Evolutionary conservation across 2,888 invertebrate genomes (phyloP), one percentile per base, ranked within the genome.

Genomic region (Hydraecia micacea): DNA sequence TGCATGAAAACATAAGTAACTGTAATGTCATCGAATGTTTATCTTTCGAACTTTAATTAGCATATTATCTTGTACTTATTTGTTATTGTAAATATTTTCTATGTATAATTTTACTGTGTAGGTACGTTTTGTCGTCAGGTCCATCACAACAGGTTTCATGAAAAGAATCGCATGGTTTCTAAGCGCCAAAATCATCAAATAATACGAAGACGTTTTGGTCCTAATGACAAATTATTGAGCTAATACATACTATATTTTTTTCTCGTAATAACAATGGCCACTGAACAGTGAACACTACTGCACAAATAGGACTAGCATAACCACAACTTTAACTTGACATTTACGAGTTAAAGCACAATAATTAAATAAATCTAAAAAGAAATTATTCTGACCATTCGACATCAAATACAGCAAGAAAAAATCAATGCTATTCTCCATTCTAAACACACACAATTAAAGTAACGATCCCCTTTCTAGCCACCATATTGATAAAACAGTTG

Each of bases 1-100:
- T 73, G 71, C 78, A 85, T 84, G 65, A 78, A 79, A 78, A 81
- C 70, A 62, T 67, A 78, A 75, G 25, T 84, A 73, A 74, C 78
- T 75, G 78, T 78, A 70, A 68, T 75, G 73, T 21, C 58, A 67
- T 73, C 39, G 28, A 60, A 73, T 81, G 36, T 70, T 69, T 75
- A 55, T 73, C 70, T 81, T 84, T 75, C 58, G 46, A 78, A 73
- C 39, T 55, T 67, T 55, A 83, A 73, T 80, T 62, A 77, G 18
- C 73, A 73, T 74, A 74, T 65, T 70, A 81, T 52, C n/a, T 62
- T 68, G 39, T 65, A 52, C 3, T 32, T 62, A 9, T 18, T 9
- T 63, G 2, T 63, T 63, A 11, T 63, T 69, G 63, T 75, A 52
- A 81, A 79, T 63, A 42, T 25, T 32, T 18, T 32, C 4, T 55